Conservation (phyloP, 2,888 invertebrate species). For the Alloplasta piceator region DNA sequence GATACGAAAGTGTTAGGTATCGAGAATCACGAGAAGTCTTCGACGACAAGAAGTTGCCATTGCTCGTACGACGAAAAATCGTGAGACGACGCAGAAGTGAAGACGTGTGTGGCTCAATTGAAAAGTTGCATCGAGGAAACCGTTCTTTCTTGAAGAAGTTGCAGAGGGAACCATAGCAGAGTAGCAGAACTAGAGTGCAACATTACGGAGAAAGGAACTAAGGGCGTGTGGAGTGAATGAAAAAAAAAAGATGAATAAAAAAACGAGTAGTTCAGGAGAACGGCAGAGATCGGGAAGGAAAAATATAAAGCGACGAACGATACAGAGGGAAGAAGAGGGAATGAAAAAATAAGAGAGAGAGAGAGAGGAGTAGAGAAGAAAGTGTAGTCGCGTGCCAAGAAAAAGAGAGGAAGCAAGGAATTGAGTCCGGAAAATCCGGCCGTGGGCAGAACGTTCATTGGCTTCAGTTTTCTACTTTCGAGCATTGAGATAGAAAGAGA, state of each 20-base stretch:
- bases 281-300: conserved; percentile 2
- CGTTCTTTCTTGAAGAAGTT: conserved; percentile 32
- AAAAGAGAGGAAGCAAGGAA: conserved; percentile 46
- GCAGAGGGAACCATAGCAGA: conserved; percentile 8
- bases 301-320: conserved; percentile 39
- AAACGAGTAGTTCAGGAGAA: not conserved
- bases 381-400: conserved; percentile 52
- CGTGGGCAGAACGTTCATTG: conserved; percentile 54
- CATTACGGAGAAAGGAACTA: conserved; percentile 47
- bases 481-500: conserved; percentile 20
- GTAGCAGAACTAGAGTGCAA: conserved; percentile 40
- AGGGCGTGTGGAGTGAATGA: conserved; percentile 43
- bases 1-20: not conserved
- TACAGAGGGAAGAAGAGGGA: conserved; percentile 16
- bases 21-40: conserved; percentile 9
- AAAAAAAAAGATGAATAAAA: conserved; percentile 15
- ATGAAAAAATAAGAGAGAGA: conserved; percentile 18
- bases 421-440: conserved; percentile 55
- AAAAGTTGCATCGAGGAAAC: conserved; percentile 46
- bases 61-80: not conserved
- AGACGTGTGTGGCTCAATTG: conserved; percentile 49
- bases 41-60: not conserved
- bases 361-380: conserved; percentile 19
- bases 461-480: conserved; percentile 52
- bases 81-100: conserved; percentile 10